Base-by-base conservation (phyloP, 1,140 invertebrate species). In the Drosophila kepulauana region DNA sequence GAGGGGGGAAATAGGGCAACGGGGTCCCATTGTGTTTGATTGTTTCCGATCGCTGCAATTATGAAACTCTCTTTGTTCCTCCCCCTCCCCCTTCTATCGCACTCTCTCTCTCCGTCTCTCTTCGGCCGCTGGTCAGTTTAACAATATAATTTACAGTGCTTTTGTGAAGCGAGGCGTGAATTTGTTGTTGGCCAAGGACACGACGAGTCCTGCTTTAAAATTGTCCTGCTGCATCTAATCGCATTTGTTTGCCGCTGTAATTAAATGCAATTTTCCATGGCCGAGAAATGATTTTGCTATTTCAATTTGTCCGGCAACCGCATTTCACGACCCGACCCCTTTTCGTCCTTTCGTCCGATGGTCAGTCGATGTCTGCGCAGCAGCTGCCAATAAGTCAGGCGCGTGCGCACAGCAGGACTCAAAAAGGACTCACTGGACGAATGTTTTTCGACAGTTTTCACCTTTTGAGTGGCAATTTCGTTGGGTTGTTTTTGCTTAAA, bases 121-220 rank as follows among this genome's bases (percentile, higher is more conserved):
- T 3, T 15, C 75, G 75, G 51, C 33, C 84, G 25, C 16, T 75
- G 84, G 82, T 70, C 82, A 82, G 71, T 48, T 49, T 91, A 91
- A 91, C 76, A 82, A 79, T 77, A 82, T 91, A 91, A 91, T 91
- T 91, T 91, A 91, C 88, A 82, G 72, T 72, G 84, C 89, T 91
- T 91, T 91, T 91, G 88, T 91, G 89, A 89, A 91, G 88, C 86
- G 88, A 91, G 85, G 88, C 89, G 88, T 91, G 88, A 91, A 91
- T 91, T 81, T 59, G 58, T 81, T 59, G 58, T 59, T 78, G 71
- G 68, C 61, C 62, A 75, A 80, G 69, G 10, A 71, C 78, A 62
- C 38, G 7, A 48, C 38, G 7, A 33, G 58, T 59, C 54, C 41
- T 46, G 66, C 33, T 63, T 71, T 73, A 67, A 72, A 62, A 52